phyloP scores from a whole-genome alignment of 2,888 invertebrate species.

The Augiades crinisus region DNA sequence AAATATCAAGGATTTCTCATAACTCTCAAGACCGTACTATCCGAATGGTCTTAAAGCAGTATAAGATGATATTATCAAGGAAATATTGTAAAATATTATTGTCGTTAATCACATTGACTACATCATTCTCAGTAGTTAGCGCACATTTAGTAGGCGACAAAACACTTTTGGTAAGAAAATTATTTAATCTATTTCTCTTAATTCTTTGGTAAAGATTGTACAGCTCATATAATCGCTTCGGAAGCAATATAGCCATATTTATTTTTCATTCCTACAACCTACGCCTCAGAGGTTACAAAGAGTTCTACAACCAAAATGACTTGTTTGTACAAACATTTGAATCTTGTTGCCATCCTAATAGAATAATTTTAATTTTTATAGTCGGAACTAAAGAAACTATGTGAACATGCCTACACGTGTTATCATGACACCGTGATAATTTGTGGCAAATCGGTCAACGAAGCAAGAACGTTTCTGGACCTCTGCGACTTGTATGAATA shows the following conservation, averaged over 20 bases:
- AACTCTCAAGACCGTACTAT: not conserved
- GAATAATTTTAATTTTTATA: slow-evolving; percentile 32
- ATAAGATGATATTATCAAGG: not conserved
- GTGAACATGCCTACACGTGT: slow-evolving; percentile 65
- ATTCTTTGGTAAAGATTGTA: too few species aligned
- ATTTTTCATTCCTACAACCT: too few species aligned
- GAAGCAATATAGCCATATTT: too few species aligned
- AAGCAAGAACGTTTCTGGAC: slow-evolving; percentile 67
- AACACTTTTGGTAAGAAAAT: slow-evolving; percentile 47
- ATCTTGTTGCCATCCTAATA: not conserved
- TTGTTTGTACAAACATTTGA: too few species aligned
- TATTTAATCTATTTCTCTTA: too few species aligned
- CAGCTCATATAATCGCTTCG: too few species aligned
- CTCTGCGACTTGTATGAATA: slow-evolving; percentile 71
- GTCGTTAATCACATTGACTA: not conserved
- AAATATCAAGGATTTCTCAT: slow-evolving; percentile 14
- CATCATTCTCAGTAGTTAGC: slow-evolving; percentile 31
- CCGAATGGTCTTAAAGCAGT: not conserved
- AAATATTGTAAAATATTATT: not conserved
- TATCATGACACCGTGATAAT: slow-evolving; percentile 64
- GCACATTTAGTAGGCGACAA: slow-evolving; percentile 56
- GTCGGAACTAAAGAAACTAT: slow-evolving; percentile 60
- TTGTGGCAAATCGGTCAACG: slow-evolving; percentile 69
- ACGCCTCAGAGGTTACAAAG: too few species aligned
- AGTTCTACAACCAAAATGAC: too few species aligned